Percentiles rank a stretch among this genome's conserved stretches.
Evolutionary conservation across 2,113 vertebrate genomes (phyloP).

Genomic region (Calypte anna): DNA sequence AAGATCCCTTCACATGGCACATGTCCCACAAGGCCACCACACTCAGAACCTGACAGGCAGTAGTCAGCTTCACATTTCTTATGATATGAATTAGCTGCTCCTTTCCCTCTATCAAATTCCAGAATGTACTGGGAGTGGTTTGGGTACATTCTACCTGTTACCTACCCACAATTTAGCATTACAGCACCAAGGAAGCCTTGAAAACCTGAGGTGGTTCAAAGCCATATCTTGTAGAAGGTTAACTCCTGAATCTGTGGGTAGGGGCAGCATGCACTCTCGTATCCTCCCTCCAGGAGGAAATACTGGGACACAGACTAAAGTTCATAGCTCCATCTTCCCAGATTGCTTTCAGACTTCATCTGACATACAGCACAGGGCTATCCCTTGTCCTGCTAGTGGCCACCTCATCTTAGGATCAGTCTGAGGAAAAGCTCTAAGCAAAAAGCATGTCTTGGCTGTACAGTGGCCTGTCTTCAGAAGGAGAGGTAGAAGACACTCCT

Average conservation of each 20-base stretch:
- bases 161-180: neutral
- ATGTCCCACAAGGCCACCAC: neutral
- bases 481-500: neutral
- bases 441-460: neutral
- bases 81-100: neutral
- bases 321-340: neutral
- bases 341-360: neutral
- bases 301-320: neutral
- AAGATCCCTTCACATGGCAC: fast-evolving
- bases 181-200: neutral
- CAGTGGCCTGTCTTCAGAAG: neutral
- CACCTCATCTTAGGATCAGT: neutral
- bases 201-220: neutral
- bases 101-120: neutral
- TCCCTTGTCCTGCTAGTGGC: neutral
- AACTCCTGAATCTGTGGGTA: neutral
- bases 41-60: neutral
- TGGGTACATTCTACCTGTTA: neutral
- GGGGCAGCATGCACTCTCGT: no score
- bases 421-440: neutral
- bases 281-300: neutral
- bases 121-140: neutral
- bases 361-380: neutral
- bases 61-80: neutral
- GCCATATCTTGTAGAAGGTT: neutral